Evolutionary conservation across 35 echinoderm and acorn worm species (phyloP), one percentile per base, ranked within the genome.

Genomic region (Ptychodera flava): DNA sequence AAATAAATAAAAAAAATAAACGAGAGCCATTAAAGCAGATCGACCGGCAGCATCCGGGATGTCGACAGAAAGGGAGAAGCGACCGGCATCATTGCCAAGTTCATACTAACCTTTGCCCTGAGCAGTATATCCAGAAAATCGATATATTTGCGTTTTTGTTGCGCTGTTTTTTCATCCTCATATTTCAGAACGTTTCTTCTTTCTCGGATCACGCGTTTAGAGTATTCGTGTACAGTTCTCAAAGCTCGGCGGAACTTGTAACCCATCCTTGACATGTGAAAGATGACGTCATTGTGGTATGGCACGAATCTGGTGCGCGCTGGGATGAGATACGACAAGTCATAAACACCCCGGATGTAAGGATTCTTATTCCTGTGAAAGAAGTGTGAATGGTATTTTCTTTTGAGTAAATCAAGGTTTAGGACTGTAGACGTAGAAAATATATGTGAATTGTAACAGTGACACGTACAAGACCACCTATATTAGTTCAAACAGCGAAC

Each of bases 101-200:
- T n/a, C n/a, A n/a, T n/a, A n/a, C n/a, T n/a, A n/a, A 89, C 87
- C 80, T 83, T 82, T 82, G 87, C 87, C 15, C 79, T 53, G 29
- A 89, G 80, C 33, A 89, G 80, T 33, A 89, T 89, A 53, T 89
- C 87, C 80, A 89, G 34, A 53, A 89, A 89, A 64, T 89, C 87
- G 0, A 89, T 31, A 53, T 89, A 89, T 76, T 89, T 89, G 16
- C 37, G 15, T 6, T 12, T 12, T 12, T 22, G 6, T 36, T 89
- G 36, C 16, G 36, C 83, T 16, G 0, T 83, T 14, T 83, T 33
- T 28, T 29, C 78, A 14, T 89, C 30, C 28, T 37, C 35, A 16
- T 29, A 16, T 35, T 37, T 33, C 31, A 89, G 38, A 15, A 32
- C 38, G 30, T 14, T 15, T 36, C 37, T 89, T 28, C 87, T 35